These are phyloP conservation scores for Zaprionus camerounensis DNA, from an alignment of 1,140 invertebrate genomes.

Conservation along the genomic window DNA sequence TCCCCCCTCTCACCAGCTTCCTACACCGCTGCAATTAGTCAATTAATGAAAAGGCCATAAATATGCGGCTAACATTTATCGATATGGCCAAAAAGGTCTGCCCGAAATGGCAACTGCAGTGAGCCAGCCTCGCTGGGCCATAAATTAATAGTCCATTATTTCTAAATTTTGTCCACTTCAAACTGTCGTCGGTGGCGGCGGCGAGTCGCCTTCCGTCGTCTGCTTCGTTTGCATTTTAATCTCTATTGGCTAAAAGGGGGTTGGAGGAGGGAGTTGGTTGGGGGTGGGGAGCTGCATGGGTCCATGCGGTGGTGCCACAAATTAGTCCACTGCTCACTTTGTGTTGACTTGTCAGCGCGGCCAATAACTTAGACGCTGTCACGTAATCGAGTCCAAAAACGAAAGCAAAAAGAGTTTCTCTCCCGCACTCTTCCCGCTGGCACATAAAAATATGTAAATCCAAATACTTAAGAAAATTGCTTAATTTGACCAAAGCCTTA, in stretches of 20 bases:
- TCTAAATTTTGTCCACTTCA: conserved; percentile 80
- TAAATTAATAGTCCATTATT: conserved; percentile 83
- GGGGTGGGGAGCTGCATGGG: conserved; percentile 15
- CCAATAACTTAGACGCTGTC: conserved; percentile 70
- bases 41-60: conserved; percentile 78
- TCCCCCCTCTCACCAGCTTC: not conserved
- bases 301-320: conserved; percentile 49
- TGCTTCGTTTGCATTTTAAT: conserved; percentile 79
- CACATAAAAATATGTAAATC: conserved; percentile 63
- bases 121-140: conserved; percentile 45
- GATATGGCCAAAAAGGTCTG: conserved; percentile 60
- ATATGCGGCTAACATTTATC: conserved; percentile 64
- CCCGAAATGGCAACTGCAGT: conserved; percentile 63
- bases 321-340: conserved; percentile 71
- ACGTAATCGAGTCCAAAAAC: conserved; percentile 54
- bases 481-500: conserved; percentile 44
- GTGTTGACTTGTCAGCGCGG: conserved; percentile 76
- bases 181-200: conserved; percentile 71
- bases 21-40: conserved; percentile 65
- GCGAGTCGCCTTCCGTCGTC: conserved; percentile 33
- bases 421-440: not conserved
- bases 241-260: conserved; percentile 32
- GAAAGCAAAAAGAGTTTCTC: conserved; percentile 56
- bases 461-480: conserved; percentile 56
- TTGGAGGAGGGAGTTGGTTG: not conserved